phyloP scores from a whole-genome alignment of 2,113 vertebrate species.

The Sula dactylatra region DNA sequence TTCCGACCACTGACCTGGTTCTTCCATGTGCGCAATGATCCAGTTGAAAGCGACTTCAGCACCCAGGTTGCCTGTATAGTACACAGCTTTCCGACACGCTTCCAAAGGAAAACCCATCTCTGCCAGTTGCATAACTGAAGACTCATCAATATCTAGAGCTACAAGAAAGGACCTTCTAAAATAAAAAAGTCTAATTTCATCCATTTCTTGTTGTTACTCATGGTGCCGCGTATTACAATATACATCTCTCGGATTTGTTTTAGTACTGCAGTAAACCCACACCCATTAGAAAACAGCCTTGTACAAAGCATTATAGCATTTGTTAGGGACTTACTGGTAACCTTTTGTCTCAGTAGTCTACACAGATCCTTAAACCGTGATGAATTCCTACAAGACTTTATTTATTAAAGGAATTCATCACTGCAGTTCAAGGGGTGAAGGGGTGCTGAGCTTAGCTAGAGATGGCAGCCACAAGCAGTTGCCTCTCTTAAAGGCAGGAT shows the following conservation, averaged over 20 bases:
- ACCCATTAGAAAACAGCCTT: background rate
- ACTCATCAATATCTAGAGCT: slow-evolving; percentile 96
- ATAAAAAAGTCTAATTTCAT: background rate
- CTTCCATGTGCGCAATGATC: slow-evolving; percentile 99
- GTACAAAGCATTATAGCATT: background rate
- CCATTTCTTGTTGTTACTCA: background rate
- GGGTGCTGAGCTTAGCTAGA: background rate
- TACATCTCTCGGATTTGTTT: background rate
- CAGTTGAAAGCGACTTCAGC: slow-evolving; percentile 98
- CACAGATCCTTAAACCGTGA: background rate
- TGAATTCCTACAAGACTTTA: background rate
- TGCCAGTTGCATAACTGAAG: slow-evolving; percentile 94
- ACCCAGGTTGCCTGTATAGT: slow-evolving; percentile 96
- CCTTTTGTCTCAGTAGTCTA: background rate
- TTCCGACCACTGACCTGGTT: slow-evolving; percentile 83
- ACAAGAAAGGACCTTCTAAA: slow-evolving; percentile 26
- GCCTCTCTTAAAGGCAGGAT: background rate
- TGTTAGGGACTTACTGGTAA: background rate
- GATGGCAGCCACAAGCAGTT: background rate
- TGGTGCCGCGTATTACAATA: background rate
- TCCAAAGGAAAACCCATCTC: slow-evolving; percentile 99
- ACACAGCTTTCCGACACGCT: slow-evolving; percentile 96
- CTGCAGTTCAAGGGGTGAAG: background rate
- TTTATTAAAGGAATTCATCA: background rate
- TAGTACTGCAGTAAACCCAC: background rate